These are phyloP conservation scores for Chlorodrepanis virens DNA, from an alignment of 2,113 vertebrate genomes.

Conservation along the genomic window DNA sequence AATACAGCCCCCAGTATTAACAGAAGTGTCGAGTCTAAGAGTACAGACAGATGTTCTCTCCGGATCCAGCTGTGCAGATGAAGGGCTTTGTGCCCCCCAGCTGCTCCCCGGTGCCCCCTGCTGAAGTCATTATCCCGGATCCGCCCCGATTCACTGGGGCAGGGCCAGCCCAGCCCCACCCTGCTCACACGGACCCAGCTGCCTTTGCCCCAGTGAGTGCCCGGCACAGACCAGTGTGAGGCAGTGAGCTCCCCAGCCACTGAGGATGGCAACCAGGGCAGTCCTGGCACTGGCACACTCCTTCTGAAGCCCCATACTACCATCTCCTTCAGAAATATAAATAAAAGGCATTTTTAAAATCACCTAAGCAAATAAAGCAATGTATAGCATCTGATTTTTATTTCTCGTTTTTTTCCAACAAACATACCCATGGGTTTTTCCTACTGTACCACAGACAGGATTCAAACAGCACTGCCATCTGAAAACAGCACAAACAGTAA, in stretches of 20 bases:
- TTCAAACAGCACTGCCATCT: background rate
- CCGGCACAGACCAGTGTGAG: background rate
- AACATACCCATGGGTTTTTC: background rate
- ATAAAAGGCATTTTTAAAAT: background rate
- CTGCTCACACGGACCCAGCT: background rate
- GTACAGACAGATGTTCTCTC: conserved; percentile 48
- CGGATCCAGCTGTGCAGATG: conserved; percentile 64
- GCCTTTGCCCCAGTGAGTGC: background rate
- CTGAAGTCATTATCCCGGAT: conserved; percentile 58
- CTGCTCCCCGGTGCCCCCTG: conserved; percentile 63
- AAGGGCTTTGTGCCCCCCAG: conserved; percentile 64
- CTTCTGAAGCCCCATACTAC: background rate
- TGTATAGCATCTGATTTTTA: background rate
- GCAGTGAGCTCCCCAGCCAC: background rate
- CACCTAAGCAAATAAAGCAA: background rate
- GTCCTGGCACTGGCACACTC: no score
- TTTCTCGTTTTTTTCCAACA: background rate
- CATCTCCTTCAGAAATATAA: background rate
- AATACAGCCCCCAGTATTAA: conserved; percentile 57
- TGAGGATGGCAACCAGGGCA: background rate
- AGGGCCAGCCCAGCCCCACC: background rate
- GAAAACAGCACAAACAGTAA: background rate
- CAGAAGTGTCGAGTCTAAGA: conserved; percentile 41
- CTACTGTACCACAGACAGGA: background rate
- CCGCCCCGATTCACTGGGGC: conserved; percentile 11